phyloP scores from a whole-genome alignment of 2,797 vertebrate genomes.

The Parambassis ranga region DNA sequence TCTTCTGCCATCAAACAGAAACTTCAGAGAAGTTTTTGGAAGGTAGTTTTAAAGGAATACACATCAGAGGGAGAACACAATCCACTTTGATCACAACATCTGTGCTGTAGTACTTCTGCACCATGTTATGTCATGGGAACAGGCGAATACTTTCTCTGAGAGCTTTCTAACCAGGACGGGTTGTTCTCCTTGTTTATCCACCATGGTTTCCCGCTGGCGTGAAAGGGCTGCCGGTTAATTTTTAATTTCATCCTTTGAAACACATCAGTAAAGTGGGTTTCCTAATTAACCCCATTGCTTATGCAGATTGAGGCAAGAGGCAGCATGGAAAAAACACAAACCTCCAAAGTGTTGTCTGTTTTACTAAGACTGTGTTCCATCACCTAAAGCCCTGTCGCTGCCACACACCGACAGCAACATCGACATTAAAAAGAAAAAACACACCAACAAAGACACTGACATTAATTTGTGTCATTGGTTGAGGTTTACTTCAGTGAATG shows the following conservation, averaged over 20 bases:
- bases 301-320: constrained; percentile 67
- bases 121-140: constrained; percentile 53
- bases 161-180: constrained; percentile 61
- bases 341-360: constrained; percentile 56
- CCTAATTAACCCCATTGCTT: constrained; percentile 77
- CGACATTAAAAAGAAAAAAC: background rate
- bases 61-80: constrained; percentile 34
- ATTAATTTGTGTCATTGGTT: background rate
- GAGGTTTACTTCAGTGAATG: constrained; percentile 24
- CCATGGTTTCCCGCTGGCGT: constrained; percentile 55
- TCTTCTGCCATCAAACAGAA: constrained; percentile 21
- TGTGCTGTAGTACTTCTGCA: constrained; percentile 54
- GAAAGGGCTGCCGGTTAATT: constrained; percentile 68
- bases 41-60: constrained; percentile 8
- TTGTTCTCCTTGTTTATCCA: constrained; percentile 68
- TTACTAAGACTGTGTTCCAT: constrained; percentile 59
- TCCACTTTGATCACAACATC: constrained; percentile 64
- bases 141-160: constrained; percentile 47
- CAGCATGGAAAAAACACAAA: constrained; percentile 61
- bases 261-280: constrained; percentile 73
- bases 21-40: constrained; percentile 31
- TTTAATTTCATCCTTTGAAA: constrained; percentile 81
- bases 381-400: constrained; percentile 33
- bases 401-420: background rate
- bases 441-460: constrained; percentile 1